Evolutionary conservation across 2,797 vertebrate species (phyloP).

Genomic region (Columba guinea): DNA sequence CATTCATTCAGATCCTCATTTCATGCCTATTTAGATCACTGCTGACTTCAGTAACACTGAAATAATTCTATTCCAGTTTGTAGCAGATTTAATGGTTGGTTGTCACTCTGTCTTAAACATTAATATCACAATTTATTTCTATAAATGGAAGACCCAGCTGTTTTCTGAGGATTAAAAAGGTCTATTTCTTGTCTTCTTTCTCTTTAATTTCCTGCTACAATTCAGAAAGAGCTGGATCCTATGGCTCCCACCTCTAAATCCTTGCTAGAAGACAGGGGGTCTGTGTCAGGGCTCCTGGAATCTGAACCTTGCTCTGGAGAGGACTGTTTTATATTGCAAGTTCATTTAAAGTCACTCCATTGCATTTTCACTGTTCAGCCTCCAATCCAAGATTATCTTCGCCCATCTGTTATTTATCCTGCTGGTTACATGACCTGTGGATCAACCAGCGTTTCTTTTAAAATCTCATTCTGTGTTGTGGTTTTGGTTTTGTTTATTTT

Average conservation of each 20-base stretch:
- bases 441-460: slow-evolving; percentile 38
- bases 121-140: background rate
- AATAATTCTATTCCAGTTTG: background rate
- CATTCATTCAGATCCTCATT: background rate
- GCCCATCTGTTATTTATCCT: slow-evolving; percentile 65
- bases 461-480: slow-evolving; percentile 1
- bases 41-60: background rate
- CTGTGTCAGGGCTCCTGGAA: background rate
- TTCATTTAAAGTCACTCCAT: slow-evolving; percentile 25
- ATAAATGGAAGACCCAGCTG: background rate
- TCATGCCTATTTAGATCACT: slow-evolving; percentile 8
- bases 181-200: background rate
- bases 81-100: slow-evolving; percentile 1
- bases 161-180: background rate
- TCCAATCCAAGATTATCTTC: slow-evolving; percentile 61
- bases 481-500: background rate
- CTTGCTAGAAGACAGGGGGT: background rate
- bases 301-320: background rate
- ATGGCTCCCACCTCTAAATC: background rate
- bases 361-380: slow-evolving; percentile 22
- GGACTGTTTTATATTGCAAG: background rate
- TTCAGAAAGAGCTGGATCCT: background rate
- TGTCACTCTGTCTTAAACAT: slow-evolving; percentile 1
- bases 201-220: background rate
- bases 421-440: slow-evolving; percentile 19